phyloP scores from a whole-genome alignment of 2,888 invertebrate genomes.

The Flexamia atlantica region DNA sequence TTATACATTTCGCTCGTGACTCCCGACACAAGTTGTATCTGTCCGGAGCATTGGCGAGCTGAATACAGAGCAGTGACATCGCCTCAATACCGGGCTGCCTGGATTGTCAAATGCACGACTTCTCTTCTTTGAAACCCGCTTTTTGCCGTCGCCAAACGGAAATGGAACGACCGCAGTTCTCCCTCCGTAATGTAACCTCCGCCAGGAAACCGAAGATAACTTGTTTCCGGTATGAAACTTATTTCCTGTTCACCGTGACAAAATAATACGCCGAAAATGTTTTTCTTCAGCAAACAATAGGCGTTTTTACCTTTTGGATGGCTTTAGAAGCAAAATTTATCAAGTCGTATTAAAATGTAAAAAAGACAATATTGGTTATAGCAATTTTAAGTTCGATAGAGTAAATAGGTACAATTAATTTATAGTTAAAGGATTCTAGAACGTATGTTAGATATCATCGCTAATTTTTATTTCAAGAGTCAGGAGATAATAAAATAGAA shows the following conservation, averaged over 20 bases:
- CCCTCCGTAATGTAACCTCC: constrained; percentile 10
- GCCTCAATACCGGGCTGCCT: not conserved
- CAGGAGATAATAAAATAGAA: too few relatives aligned
- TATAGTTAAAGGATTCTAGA: too few relatives aligned
- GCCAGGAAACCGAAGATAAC: not conserved
- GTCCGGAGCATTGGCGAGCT: constrained; percentile 12
- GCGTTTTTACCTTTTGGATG: too few relatives aligned
- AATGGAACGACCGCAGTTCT: constrained; percentile 9
- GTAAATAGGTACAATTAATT: too few relatives aligned
- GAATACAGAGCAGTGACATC: not conserved
- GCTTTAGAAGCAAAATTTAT: too few relatives aligned
- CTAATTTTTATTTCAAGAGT: too few relatives aligned
- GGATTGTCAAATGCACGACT: constrained; percentile 30
- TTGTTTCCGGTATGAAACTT: not conserved
- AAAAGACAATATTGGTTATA: too few relatives aligned
- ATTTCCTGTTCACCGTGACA: not conserved
- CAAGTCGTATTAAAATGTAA: too few relatives aligned
- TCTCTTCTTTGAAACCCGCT: constrained; percentile 38
- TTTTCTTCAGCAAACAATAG: too few relatives aligned
- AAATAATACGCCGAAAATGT: too few relatives aligned
- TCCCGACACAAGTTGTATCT: not conserved
- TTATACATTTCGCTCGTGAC: not conserved
- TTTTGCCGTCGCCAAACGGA: constrained; percentile 32
- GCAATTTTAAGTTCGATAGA: too few relatives aligned
- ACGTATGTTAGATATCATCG: too few relatives aligned